Base-by-base conservation (phyloP, 2,888 invertebrate species). In the Macrosoma leucophasiata region DNA sequence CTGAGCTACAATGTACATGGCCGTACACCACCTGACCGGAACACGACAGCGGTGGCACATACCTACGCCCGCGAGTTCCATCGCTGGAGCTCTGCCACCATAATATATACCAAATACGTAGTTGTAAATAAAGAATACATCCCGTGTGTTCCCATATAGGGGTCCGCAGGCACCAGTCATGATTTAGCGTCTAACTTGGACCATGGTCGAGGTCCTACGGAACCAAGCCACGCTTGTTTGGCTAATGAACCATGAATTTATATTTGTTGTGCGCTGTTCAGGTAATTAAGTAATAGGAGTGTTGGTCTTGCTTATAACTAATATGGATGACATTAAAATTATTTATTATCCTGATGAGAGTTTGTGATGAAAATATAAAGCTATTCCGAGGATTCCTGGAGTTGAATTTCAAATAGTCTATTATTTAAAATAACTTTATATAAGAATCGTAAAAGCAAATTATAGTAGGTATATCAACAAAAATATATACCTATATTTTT, bases 221-320 rank as follows among this genome's bases (percentile, higher is more conserved):
- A 52, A 48, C 52, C 49, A 58, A 33, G 44, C 68, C 59, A 57
- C 63, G 60, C 67, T 66, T 67, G 66, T 67, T 68, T 62, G 68
- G 62, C 60, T 79, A 79, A 81, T 81, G 81, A 78, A 79, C 78
- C 74, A 74, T 78, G 76, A 66, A 78, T 78, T 78, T 72, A 69
- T 77, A 78, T 79, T 76, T 73, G 73, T 72, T 75, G 71, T 69
- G 52, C 58, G 52, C 55, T 62, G 56, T 58, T 58, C 72, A 77
- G 75, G 77, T 79, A 79, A 79, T 79, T 79, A 78, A 71, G 55
- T 72, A 66, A 71, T 73, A 66, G 60, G 49, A 58, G 52, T 44
- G 44, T 49, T 49, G 47, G 50, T 50, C 49, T 43, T 45, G 41
- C 37, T 45, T 43, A 44, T 40, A 39, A 37, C 31, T 36, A 15